Conservation (phyloP, 2,797 vertebrate genomes). For the Meda fulgida region DNA sequence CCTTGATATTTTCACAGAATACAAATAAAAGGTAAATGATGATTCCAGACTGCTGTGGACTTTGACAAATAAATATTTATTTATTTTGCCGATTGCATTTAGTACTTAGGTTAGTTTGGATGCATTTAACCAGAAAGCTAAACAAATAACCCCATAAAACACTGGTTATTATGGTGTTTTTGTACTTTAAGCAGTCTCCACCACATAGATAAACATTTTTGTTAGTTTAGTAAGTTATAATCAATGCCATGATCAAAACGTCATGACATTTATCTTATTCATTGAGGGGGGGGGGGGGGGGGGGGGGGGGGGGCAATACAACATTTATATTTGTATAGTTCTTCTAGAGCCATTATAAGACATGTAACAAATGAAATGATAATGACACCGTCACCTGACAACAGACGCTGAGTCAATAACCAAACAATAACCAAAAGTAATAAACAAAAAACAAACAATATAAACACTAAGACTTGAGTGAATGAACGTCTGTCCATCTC, state of each 20-base stretch:
- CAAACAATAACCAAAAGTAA: background rate
- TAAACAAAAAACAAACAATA: background rate
- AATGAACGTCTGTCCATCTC: background rate
- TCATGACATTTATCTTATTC: background rate
- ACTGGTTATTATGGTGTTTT: background rate
- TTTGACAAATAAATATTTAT: background rate
- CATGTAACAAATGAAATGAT: background rate
- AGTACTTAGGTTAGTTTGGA: too few relatives aligned
- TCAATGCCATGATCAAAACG: background rate
- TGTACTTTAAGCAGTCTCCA: background rate
- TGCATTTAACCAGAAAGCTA: too few relatives aligned
- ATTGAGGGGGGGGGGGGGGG: background rate
- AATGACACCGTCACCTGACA: background rate
- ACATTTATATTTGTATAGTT: background rate
- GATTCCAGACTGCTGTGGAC: background rate
- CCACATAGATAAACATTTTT: too few relatives aligned
- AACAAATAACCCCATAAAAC: too few relatives aligned
- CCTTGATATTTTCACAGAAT: background rate
- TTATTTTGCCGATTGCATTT: too few relatives aligned
- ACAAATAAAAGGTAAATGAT: background rate
- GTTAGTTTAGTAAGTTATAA: background rate
- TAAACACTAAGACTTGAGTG: background rate
- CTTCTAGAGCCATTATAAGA: background rate
- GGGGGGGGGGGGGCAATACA: too few relatives aligned
- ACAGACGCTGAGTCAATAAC: background rate